Conservation (phyloP, 1,140 invertebrate genomes). For the Lasaia peninsularis region DNA sequence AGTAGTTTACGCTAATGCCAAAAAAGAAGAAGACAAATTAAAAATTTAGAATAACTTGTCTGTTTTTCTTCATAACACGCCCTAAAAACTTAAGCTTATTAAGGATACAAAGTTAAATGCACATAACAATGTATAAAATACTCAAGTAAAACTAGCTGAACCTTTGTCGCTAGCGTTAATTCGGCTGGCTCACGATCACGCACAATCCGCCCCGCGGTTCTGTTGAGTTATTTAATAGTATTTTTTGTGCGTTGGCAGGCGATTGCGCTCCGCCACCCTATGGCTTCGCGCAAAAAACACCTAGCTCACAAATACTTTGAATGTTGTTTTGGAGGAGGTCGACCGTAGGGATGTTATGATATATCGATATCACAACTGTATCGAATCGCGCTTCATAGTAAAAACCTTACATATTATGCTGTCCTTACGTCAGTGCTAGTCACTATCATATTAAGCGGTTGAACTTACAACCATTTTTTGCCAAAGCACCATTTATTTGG, state of each 20-base stretch:
- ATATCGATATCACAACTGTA: no score
- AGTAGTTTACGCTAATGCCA: no score
- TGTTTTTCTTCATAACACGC: neutral
- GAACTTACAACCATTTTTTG: no score
- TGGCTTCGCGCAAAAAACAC: slow-evolving; percentile 73
- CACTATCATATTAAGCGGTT: no score
- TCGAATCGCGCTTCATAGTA: no score
- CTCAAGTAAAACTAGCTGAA: slow-evolving; percentile 34
- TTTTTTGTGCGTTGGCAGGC: slow-evolving; percentile 70
- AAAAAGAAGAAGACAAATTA: no score
- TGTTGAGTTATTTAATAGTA: slow-evolving; percentile 75
- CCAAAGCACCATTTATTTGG: no score
- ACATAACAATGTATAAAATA: slow-evolving; percentile 33
- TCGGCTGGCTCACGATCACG: slow-evolving; percentile 63
- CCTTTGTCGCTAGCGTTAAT: slow-evolving; percentile 65
- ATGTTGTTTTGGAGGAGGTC: slow-evolving; percentile 61
- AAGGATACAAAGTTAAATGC: slow-evolving; percentile 27
- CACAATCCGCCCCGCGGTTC: slow-evolving; percentile 68
- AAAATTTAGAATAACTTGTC: no score
- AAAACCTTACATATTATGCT: no score
- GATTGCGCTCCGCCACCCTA: slow-evolving; percentile 71
- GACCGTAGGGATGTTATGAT: no score
- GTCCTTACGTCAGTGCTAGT: no score
- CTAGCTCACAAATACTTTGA: slow-evolving; percentile 67
- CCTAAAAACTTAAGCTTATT: slow-evolving; percentile 25